These are phyloP conservation scores for Hoplias malabaricus DNA, from an alignment of 2,113 vertebrate genomes.

Conservation along the genomic window DNA sequence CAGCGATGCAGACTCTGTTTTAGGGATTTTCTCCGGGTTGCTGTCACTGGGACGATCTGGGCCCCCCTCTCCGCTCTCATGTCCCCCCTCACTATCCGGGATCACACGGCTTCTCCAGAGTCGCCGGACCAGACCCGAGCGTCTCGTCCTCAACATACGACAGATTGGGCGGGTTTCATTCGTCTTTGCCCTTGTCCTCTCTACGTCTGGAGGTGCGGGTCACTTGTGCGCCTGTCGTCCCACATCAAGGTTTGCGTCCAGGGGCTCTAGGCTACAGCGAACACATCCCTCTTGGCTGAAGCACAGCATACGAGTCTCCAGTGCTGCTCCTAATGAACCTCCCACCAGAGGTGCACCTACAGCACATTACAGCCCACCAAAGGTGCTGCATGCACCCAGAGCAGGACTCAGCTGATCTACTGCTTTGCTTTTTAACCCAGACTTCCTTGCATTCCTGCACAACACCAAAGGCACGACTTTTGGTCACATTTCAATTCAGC, in stretches of 20 bases:
- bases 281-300: constrained; percentile 56
- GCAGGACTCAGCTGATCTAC: constrained; percentile 30
- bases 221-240: constrained; percentile 64
- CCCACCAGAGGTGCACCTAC: constrained; percentile 41
- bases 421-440: neutral
- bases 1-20: constrained; percentile 66
- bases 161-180: constrained; percentile 73
- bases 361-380: constrained; percentile 11
- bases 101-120: constrained; percentile 95
- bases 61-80: constrained; percentile 73
- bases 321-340: constrained; percentile 41
- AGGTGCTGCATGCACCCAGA: constrained; percentile 23
- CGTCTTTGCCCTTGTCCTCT: constrained; percentile 65
- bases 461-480: neutral
- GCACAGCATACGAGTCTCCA: constrained; percentile 69
- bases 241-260: constrained; percentile 59
- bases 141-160: constrained; percentile 98
- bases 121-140: constrained; percentile 94
- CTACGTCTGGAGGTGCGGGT: constrained; percentile 65
- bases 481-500: constrained; percentile 4
- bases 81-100: constrained; percentile 76
- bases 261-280: constrained; percentile 66
- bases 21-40: constrained; percentile 69
- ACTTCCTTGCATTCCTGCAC: constrained; percentile 14
- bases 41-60: constrained; percentile 61